Evolutionary conservation across 2,113 vertebrate species (phyloP), one percentile per base, ranked within the genome.

Genomic region (Edolisoma coerulescens): DNA sequence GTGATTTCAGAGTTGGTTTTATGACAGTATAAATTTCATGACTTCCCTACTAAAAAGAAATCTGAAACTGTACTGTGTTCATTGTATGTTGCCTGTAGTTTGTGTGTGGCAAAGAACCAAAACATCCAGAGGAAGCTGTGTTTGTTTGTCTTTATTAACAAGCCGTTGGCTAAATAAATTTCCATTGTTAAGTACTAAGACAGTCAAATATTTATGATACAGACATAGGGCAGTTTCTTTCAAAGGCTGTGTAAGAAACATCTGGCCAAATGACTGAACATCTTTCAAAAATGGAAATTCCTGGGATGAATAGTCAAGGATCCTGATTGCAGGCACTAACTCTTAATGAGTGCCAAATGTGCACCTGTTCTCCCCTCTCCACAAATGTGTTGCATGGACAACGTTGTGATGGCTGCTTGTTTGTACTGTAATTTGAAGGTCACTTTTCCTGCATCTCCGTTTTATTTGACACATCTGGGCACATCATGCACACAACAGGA

Each of bases 161-260:
- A 84, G 78, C 79, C 91, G 41, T 92, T 97, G 90, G 89, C 60
- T 95, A 96, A 97, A 95, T 94, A 75, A 89, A 84, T 86, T 82
- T 87, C 64, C 93, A 94, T 70, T 93, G 88, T 94, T 95, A 52
- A 80, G 93, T 93, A 95, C 83, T 93, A 65, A 97, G 84, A 75
- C 56, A 79, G 71, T 74, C 35, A 82, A 49, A 95, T 94, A 96
- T 94, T 96, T 97, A 84, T 32, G 14, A 82, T 82, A 56, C 77
- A 71, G 73, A 81, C 59, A 18, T 41, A 32, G 56, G 52, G 14
- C 86, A 82, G 26, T 93, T 95, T 56, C 44, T 97, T 91, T 80
- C 64, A 78, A 87, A 91, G 64, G 28, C 84, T 64, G 13, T 33
- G 13, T 53, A 65, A 93, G 45, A 86, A 95, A 94, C 76, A 89